Evolutionary conservation across 2,888 invertebrate species (phyloP).

Genomic region (Apodemia duryi): DNA sequence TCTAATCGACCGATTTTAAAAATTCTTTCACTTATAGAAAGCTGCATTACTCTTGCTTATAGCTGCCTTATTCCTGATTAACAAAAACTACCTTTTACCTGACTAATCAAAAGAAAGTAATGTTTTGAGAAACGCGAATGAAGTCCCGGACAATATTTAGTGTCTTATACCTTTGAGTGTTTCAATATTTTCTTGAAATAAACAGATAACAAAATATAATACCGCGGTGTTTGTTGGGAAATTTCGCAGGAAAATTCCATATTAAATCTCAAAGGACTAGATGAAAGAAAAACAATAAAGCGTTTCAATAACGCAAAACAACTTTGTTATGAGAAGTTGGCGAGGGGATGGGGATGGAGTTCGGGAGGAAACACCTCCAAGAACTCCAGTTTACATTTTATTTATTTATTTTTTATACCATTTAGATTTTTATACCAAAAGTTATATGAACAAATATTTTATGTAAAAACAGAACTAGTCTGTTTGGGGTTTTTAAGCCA

Average conservation of each 20-base stretch:
- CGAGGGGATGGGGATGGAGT: constrained; percentile 35
- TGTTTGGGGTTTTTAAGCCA: neutral
- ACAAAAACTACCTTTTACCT: too few relatives aligned
- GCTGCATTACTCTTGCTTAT: too few relatives aligned
- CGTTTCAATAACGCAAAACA: constrained; percentile 71
- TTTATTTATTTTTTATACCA: too few relatives aligned
- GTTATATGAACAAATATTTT: constrained; percentile 4
- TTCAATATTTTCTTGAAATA: too few relatives aligned
- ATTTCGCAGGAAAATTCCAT: constrained; percentile 18
- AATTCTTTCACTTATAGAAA: too few relatives aligned
- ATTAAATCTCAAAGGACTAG: constrained; percentile 47
- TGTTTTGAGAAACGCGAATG: too few relatives aligned
- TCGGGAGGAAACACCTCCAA: constrained; percentile 34
- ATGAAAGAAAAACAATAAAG: constrained; percentile 73
- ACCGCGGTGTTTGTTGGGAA: neutral
- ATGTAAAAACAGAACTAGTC: neutral
- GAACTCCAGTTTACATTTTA: constrained; percentile 19
- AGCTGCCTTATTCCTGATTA: too few relatives aligned
- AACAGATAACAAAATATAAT: too few relatives aligned
- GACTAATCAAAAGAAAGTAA: too few relatives aligned
- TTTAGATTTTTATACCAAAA: constrained; percentile 8
- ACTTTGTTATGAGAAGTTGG: constrained; percentile 61
- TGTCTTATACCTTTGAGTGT: too few relatives aligned
- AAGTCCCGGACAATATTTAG: too few relatives aligned
- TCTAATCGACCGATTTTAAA: too few relatives aligned